Percentiles rank a stretch among this genome's conserved stretches.
These are phyloP conservation scores for Eublepharis macularius DNA, from an alignment of 2,113 vertebrate species.

Conservation along the genomic window DNA sequence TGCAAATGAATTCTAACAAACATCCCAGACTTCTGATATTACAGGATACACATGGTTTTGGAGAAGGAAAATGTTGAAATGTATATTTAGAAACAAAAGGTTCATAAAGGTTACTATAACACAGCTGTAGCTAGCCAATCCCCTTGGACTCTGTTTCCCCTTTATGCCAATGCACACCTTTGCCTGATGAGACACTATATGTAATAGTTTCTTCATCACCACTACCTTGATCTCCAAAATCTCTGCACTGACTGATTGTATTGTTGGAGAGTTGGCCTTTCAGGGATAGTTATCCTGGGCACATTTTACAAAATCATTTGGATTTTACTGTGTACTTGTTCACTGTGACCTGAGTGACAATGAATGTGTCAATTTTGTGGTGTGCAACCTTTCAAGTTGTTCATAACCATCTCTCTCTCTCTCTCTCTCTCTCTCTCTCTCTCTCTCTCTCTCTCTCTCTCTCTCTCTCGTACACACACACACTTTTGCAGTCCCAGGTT, in stretches of 20 bases:
- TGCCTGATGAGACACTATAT: not conserved
- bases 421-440: too few relatives aligned
- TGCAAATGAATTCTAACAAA: not conserved
- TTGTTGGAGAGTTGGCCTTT: not conserved
- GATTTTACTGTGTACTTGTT: not conserved
- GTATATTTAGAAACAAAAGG: not conserved
- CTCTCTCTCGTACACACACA: too few relatives aligned
- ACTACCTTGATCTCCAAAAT: not conserved
- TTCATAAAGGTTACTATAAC: not conserved
- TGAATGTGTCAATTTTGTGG: too few relatives aligned
- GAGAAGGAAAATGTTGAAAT: not conserved
- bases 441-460: too few relatives aligned
- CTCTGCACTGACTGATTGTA: not conserved
- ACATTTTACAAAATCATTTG: not conserved
- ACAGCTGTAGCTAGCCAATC: not conserved
- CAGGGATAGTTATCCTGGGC: not conserved
- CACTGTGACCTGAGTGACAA: too few relatives aligned
- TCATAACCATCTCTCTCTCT: too few relatives aligned
- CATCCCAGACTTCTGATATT: not conserved
- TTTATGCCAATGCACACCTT: not conserved
- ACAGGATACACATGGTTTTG: not conserved
- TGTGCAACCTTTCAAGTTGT: too few relatives aligned
- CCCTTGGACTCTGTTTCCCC: not conserved
- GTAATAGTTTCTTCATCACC: not conserved
- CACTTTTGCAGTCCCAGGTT: too few relatives aligned